A percentile compares a stretch with the other conserved stretches of the same genome.
Conservation (phyloP, 2,888 invertebrate species). For the Diaphora mendica region DNA sequence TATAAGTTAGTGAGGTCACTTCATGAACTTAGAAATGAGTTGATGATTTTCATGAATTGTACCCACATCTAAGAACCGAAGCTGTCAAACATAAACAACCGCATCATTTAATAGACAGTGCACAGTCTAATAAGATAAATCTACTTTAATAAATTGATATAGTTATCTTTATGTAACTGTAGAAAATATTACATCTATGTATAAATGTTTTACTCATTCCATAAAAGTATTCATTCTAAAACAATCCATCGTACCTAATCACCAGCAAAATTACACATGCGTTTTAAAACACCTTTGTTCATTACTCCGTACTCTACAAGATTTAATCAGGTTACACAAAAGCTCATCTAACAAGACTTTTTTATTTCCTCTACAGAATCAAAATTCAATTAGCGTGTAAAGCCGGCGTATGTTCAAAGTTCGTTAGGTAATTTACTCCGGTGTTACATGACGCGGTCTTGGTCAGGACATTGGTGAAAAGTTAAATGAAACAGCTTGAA, state of each 20-base stretch:
- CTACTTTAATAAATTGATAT: too few species aligned
- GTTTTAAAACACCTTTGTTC: neutral
- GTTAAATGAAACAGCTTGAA: neutral
- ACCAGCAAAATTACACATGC: neutral
- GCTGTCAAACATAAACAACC: too few species aligned
- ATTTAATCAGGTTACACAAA: conserved; percentile 10
- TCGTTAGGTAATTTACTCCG: conserved; percentile 36
- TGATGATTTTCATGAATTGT: too few species aligned
- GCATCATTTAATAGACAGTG: neutral
- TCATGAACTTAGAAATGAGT: too few species aligned
- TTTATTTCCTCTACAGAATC: conserved; percentile 55
- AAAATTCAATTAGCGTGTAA: conserved; percentile 59
- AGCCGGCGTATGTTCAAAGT: conserved; percentile 37
- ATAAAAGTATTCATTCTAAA: neutral
- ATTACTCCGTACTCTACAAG: neutral
- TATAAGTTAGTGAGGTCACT: too few species aligned
- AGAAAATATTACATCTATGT: too few species aligned
- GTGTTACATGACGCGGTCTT: conserved; percentile 18
- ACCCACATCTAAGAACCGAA: neutral
- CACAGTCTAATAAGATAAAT: neutral
- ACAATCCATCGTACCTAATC: neutral
- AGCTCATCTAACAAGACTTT: conserved; percentile 44
- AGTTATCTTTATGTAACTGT: too few species aligned
- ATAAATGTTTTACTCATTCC: neutral
- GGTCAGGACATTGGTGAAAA: neutral